Evolutionary conservation across 2,113 vertebrate species (phyloP), one percentile per base, ranked within the genome.

Genomic region (Pteropus alecto): DNA sequence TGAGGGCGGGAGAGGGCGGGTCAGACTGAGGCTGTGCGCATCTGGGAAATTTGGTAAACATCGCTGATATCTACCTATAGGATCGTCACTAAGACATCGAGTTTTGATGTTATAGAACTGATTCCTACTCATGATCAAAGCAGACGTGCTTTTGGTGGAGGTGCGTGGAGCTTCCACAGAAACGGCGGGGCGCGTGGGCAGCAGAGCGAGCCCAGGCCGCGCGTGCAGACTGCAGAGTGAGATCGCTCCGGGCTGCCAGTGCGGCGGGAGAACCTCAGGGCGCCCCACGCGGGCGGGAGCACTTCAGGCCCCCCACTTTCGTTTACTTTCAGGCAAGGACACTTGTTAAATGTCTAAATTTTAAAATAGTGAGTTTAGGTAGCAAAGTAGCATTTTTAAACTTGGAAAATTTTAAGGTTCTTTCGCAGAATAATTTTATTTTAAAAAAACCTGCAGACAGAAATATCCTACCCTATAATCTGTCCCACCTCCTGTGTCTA

Each of bases 161-260:
- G 11, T 48, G 46, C 46, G 46, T 48, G 46, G 11, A 48, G 46
- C 46, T 2, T 48, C 11, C 12, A 3, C 46, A 11, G 11, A 48
- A 48, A 13, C 46, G 10, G 11, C 12, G 46, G 11, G 19, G 22
- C 0, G 26, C 7, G 24, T 21, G 18, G 4, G 22, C 28, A 33
- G 60, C 0, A 1, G 56, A 12, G 3, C 4, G 1, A 65, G 33
- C 2, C 16, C 0, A 24, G 60, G 4, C 2, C 0, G 15, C 1
- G 0, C 14, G 4, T 5, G 22, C 15, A 1, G 26, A 24, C 1
- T 14, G 10, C 22, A 18, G 16, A 8, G 11, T 11, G 51, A 4
- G 30, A 24, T 3, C 0, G 0, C 2, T 8, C 15, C 0, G 65
- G 0, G 13, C 0, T 0, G 35, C 41, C 12, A 0, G 1, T 1